Base-by-base conservation (phyloP, 2,888 invertebrate species). In the Rhamnusium bicolor region DNA sequence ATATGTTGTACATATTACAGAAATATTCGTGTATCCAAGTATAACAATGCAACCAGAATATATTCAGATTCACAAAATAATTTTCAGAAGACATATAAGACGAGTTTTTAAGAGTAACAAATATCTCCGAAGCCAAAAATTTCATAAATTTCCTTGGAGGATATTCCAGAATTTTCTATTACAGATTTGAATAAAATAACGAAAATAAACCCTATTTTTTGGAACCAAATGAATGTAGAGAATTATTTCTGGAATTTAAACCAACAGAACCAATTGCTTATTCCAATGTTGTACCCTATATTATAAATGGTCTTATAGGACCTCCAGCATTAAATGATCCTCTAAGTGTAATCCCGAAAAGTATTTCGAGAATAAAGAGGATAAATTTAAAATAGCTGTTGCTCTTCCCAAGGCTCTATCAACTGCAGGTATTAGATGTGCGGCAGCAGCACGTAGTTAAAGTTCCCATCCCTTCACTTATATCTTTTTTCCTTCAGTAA, bases 221-320 rank as follows among this genome's bases (percentile, higher is more conserved):
- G 6, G 73, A 74, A 1, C 83, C 88, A 1, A 79, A 81, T 0
- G 83, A 83, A 54, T 79, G 73, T 0, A 81, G 79, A 65, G 79
- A 81, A 1, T 79, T 90, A 12, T 87, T 83, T 73, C 71, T 90
- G 1, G 87, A 89, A 73, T 89, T 89, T 71, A 75, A 77, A 46
- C 89, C 90, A 0, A 76, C 82, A 8, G 88, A 89, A 67, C 80
- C 89, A 1, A 85, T 87, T 75, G 90, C 90, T 73, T 92, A 91
- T 80, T 89, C 90, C 66, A 90, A 92, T 84, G 90, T 88, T 78
- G 86, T 92, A 66, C 92, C 93, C 0, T 88, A 92, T 71, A 87
- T 90, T 80, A 86, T 92, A 18, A 93, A 93, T 80, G 89, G 88
- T 67, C 83, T 92, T 51, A 79, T 92, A 61, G 92, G 92, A 0